Base-by-base conservation (phyloP, 2,797 vertebrate species). In the Cossypha niveicapilla region DNA sequence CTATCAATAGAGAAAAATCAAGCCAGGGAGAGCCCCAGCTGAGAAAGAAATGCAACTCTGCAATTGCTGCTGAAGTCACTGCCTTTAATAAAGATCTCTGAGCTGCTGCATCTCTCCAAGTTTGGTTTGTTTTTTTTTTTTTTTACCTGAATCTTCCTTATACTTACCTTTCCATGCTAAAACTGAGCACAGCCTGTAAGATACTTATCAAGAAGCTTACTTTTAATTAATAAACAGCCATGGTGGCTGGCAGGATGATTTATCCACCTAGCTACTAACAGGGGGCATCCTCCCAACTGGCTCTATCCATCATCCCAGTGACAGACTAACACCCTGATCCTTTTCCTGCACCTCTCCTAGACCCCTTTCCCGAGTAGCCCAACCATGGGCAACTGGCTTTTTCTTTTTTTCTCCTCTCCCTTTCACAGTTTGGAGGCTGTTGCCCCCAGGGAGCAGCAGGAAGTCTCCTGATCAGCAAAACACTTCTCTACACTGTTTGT, bases 351-450 rank as follows among this genome's bases (percentile, higher is more conserved):
- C 18, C 14, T n/a, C 44, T 57, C 28, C 21, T 3, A 6, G 48
- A 85, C 6, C 5, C 12, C 34, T 9, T 67, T 60, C 12, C 25
- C 15, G 37, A 42, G 19, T 10, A 44, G 9, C n/a, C 66, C 48
- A 78, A 13, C 16, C 35, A 28, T 25, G n/a, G 6, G 7, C 18
- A 57, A 2, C 6, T 3, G 11, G 6, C 4, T 67, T 37, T 18
- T 42, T 39, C 39, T 39, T 42, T 25, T 18, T 14, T 4, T 4
- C 14, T 1, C 2, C 18, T 13, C 10, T 13, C 7, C 10, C n/a
- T 32, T n/a, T 8, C 9, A 23, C 10, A 68, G 7, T 32, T 86
- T 61, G 22, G 53, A 80, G 39, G 17, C 21, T 62, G 7, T 30
- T 27, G 2, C 13, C 50, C 32, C 23, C 32, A 48, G n/a, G 18